These are phyloP conservation scores for Digitonthophagus gazella DNA, from an alignment of 2,888 invertebrate species.

Conservation along the genomic window DNA sequence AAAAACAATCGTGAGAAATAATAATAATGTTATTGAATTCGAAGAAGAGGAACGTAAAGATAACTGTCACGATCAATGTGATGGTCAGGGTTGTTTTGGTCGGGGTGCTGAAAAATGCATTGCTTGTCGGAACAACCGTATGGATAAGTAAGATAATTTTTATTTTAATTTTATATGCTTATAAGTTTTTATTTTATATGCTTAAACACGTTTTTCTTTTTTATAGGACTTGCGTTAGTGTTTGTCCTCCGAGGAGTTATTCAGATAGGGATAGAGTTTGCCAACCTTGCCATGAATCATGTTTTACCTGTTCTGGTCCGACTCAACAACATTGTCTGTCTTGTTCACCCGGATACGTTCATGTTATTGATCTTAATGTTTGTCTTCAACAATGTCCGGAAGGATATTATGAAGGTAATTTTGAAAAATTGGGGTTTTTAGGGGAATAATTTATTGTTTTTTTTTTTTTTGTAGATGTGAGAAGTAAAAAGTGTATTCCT, in stretches of 20 bases:
- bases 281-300: slow-evolving; percentile 86
- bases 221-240: slow-evolving; percentile 76
- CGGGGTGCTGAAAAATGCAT: slow-evolving; percentile 82
- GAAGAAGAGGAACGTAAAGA: slow-evolving; percentile 47
- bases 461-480: slow-evolving; percentile 42
- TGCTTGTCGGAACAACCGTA: slow-evolving; percentile 74
- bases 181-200: not conserved
- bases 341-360: slow-evolving; percentile 79
- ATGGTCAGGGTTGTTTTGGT: slow-evolving; percentile 82
- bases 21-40: slow-evolving; percentile 43
- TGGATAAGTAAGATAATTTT: slow-evolving; percentile 66
- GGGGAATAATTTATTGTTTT: slow-evolving; percentile 20
- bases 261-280: slow-evolving; percentile 78
- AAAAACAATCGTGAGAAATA: slow-evolving; percentile 56
- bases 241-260: slow-evolving; percentile 82
- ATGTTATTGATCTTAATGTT: slow-evolving; percentile 80
- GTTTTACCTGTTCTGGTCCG: slow-evolving; percentile 84
- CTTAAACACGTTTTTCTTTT: slow-evolving; percentile 19
- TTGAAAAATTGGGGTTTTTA: not conserved
- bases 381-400: slow-evolving; percentile 88
- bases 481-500: slow-evolving; percentile 72
- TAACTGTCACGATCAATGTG: slow-evolving; percentile 83
- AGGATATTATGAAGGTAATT: slow-evolving; percentile 80
- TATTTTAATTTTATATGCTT: slow-evolving; percentile 5
- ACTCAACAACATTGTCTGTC: slow-evolving; percentile 83